Base-by-base conservation (phyloP, 2,888 invertebrate genomes). In the Crepidodera aurea region DNA sequence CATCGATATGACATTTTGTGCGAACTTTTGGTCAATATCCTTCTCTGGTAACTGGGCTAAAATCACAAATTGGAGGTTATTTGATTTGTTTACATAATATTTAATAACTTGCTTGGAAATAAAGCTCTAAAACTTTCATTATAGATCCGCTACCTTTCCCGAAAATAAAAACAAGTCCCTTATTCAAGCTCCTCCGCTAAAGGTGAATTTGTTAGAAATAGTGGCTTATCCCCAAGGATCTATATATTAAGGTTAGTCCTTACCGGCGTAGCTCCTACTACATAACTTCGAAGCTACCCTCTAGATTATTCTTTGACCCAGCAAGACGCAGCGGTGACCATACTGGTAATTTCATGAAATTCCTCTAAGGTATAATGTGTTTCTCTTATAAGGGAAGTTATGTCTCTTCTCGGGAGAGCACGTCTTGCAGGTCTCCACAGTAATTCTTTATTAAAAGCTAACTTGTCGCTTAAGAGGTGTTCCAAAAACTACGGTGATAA, bases 351-450 rank as follows among this genome's bases (percentile, higher is more conserved):
- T 60, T 48, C 44, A 37, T 29, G 61, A 27, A 75, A 80, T 79
- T 79, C 79, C 80, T 79, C 57, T 72, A 75, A 57, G 80, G 80
- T 79, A 76, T 74, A 77, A 79, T 80, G 77, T 76, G 73, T 80
- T 77, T 80, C 78, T 75, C 77, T 78, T 78, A 79, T 74, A 72
- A 71, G 71, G 69, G 75, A 79, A 78, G 73, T 76, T 77, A 73
- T 74, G 71, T 64, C 42, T 48, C 56, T 68, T 64, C 73, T 65
- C 68, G 46, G 57, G 74, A 72, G 71, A 68, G 53, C 46, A 55
- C 64, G 68, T 72, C 71, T 69, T 71, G 58, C 58, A 62, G 65
- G 62, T 65, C 59, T 61, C 65, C 34, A 42, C 53, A 65, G 58
- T 65, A 62, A 62, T 65, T 65, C 65, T 65, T 65, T 65, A 65